These are phyloP conservation scores for Caloenas nicobarica DNA, from an alignment of 2,113 vertebrate species.

Conservation along the genomic window DNA sequence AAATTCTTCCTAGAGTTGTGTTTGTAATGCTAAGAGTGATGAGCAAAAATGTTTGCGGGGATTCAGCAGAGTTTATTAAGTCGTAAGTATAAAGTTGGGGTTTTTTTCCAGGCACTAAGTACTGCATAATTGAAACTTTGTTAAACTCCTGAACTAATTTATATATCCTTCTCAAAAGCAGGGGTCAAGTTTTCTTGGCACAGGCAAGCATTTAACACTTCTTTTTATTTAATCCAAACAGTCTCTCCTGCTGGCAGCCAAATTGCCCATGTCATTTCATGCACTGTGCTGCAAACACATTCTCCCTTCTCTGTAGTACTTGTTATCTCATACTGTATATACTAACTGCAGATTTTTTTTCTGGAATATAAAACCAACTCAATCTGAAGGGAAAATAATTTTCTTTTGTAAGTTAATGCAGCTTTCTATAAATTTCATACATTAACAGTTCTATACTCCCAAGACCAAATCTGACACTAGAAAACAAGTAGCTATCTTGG, in stretches of 20 bases:
- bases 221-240: slow-evolving; percentile 22
- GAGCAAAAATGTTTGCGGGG: not conserved
- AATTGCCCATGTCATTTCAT: not conserved
- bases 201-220: not conserved
- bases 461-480: not conserved
- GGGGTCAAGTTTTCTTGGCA: slow-evolving; percentile 8
- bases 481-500: not conserved
- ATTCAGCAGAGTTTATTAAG: not conserved
- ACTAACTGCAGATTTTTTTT: not conserved
- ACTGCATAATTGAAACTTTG: slow-evolving; percentile 32
- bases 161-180: slow-evolving; percentile 26
- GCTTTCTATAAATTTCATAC: not conserved
- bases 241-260: slow-evolving; percentile 25
- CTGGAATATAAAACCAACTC: not conserved
- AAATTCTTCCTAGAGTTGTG: not conserved
- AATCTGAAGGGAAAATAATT: not conserved
- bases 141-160: slow-evolving; percentile 27
- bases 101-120: not conserved
- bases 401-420: not conserved
- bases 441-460: not conserved
- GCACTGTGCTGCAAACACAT: not conserved
- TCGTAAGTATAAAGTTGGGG: not conserved
- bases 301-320: not conserved
- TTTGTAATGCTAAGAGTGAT: not conserved
- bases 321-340: not conserved